Percentiles rank a stretch among this genome's conserved stretches.
These are phyloP conservation scores for Tupiocoris notatus DNA, from an alignment of 2,888 invertebrate species.

Conservation along the genomic window DNA sequence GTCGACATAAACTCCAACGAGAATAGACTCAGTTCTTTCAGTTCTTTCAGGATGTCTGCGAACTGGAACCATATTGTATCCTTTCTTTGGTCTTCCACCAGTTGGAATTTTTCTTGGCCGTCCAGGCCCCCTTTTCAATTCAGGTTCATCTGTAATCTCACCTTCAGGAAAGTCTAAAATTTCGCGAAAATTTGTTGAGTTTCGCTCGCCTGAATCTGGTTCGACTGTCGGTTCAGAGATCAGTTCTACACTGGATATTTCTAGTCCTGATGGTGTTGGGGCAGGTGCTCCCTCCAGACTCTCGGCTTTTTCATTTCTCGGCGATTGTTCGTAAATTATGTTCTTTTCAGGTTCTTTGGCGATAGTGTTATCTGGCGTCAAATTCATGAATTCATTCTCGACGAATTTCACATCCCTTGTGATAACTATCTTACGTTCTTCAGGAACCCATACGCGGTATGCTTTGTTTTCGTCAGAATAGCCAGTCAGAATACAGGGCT, in stretches of 20 bases:
- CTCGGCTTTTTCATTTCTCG: neutral
- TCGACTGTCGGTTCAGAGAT: neutral
- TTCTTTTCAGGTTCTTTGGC: neutral
- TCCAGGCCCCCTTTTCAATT: neutral
- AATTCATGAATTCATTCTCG: neutral
- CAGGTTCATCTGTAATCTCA: neutral
- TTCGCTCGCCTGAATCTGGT: neutral
- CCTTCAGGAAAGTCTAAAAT: neutral
- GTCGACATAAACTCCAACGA: conserved; percentile 3
- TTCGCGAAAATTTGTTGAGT: neutral
- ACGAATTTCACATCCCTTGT: neutral
- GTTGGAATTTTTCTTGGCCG: neutral
- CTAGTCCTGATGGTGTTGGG: too few relatives aligned
- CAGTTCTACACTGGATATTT: too few relatives aligned
- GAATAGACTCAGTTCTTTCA: neutral
- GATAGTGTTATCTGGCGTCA: neutral
- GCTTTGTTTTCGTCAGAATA: neutral
- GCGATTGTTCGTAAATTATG: neutral
- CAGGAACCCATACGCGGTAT: neutral
- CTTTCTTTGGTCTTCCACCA: neutral
- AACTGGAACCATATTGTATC: neutral
- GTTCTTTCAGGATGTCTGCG: neutral
- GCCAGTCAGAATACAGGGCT: neutral
- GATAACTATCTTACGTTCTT: neutral
- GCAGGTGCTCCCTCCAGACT: too few relatives aligned